Percentiles rank a stretch among this genome's conserved stretches.
Conservation (phyloP, 2,797 vertebrate genomes). For the Tolypeutes matacus region DNA sequence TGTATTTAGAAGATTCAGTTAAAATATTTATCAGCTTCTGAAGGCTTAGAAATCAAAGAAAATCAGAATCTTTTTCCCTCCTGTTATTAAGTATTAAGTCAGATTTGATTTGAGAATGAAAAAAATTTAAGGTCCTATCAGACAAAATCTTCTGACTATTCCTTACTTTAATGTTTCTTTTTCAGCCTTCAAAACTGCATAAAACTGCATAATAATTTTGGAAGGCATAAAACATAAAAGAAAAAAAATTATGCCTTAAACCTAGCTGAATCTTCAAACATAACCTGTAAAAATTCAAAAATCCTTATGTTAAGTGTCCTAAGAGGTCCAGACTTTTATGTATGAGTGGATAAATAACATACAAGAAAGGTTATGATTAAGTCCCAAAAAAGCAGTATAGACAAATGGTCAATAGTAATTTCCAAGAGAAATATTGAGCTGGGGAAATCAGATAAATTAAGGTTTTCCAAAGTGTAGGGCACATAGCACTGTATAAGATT, state of each 20-base stretch:
- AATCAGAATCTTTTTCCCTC: constrained; percentile 49
- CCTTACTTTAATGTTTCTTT: constrained; percentile 26
- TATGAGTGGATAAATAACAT: neutral
- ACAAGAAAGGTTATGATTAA: neutral
- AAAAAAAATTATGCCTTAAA: constrained; percentile 22
- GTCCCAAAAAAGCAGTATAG: neutral
- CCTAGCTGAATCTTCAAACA: neutral
- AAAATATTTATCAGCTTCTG: constrained; percentile 65
- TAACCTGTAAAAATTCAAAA: neutral
- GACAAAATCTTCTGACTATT: constrained; percentile 6
- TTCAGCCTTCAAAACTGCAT: constrained; percentile 29
- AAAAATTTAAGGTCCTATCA: neutral
- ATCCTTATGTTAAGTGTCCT: neutral
- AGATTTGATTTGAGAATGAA: constrained; percentile 39
- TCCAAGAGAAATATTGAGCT: neutral
- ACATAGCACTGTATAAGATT: neutral
- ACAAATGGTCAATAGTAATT: neutral
- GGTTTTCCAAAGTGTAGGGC: constrained; percentile 4
- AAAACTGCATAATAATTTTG: constrained; percentile 51
- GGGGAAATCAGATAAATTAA: neutral
- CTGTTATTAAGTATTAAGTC: constrained; percentile 51
- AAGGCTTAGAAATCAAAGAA: constrained; percentile 40
- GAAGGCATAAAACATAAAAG: neutral
- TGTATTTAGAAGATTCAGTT: constrained; percentile 37
- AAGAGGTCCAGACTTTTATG: neutral